These are phyloP conservation scores for Plumapathes pennacea DNA, from an alignment of 92 coral and sea anemone genomes.

Conservation along the genomic window DNA sequence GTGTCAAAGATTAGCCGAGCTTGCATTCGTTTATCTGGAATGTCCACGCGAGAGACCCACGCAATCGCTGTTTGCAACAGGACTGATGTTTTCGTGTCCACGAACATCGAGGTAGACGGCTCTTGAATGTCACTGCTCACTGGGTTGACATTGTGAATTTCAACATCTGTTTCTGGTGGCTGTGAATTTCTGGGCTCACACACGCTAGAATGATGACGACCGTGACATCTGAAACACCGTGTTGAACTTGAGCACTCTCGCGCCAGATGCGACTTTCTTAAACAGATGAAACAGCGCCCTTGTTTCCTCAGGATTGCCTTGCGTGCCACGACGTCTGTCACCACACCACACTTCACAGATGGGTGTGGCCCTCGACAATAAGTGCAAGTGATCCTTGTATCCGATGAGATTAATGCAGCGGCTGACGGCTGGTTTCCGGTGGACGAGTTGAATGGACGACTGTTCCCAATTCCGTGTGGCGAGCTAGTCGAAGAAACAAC, in stretches of 20 bases:
- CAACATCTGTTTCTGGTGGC: too few relatives aligned
- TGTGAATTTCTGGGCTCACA: too few relatives aligned
- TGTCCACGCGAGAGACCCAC: background rate
- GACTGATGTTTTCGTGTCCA: constrained; percentile 8
- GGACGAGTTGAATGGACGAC: too few relatives aligned
- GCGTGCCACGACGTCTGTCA: constrained; percentile 42
- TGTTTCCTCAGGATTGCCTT: constrained; percentile 43
- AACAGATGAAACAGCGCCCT: constrained; percentile 57
- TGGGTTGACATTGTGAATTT: too few relatives aligned
- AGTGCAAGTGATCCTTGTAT: too few relatives aligned
- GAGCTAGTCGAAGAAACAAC: background rate
- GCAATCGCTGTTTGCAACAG: constrained; percentile 15
- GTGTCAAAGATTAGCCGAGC: constrained; percentile 19
- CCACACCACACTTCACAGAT: constrained; percentile 51
- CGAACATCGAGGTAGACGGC: constrained; percentile 1
- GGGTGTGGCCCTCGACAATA: constrained; percentile 54
- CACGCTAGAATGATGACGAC: constrained; percentile 63
- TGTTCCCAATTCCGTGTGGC: too few relatives aligned
- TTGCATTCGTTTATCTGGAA: constrained; percentile 1
- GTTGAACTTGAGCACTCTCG: constrained; percentile 38
- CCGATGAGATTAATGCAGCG: too few relatives aligned
- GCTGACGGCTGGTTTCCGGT: constrained; percentile 4
- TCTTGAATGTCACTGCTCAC: too few relatives aligned
- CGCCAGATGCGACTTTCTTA: constrained; percentile 47
- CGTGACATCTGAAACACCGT: constrained; percentile 53